Base-by-base conservation (phyloP, 2,797 vertebrate species). In the Uromys caudimaculatus region DNA sequence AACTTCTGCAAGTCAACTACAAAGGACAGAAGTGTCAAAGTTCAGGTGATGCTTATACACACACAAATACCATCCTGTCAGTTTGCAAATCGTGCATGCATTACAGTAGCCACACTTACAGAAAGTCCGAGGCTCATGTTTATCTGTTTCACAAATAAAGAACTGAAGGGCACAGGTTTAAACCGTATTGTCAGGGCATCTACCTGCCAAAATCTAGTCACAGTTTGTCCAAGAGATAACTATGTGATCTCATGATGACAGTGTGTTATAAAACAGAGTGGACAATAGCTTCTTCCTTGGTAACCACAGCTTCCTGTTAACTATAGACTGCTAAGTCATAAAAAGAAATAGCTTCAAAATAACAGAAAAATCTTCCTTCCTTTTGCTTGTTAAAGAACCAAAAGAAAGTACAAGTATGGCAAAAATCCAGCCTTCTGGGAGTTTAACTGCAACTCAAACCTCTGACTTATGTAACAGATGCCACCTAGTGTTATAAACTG, bases 1-100 rank as follows among this genome's bases (percentile, higher is more conserved):
- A 95, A 97, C 76, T 62, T 97, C 95, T 98, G 96, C 82, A 98
- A 96, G 35, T 90, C 96, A 94, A 10, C 98, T 98, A 95, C 1
- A 87, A 93, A 82, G 69, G 32, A 90, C 14, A 64, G 32, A 93
- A 23, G 89, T 85, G 81, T 90, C 85, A 95, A 92, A 92, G 50
- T 41, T 32, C 0, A 77, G 60, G 60, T 58, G 82, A 79, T 38
- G 77, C 32, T 67, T 11, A 82, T 35, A 32, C 73, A 92, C 11
- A 29, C 21, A 58, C n/a, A 27, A 81, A 67, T 32, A 90, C 32
- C 1, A 76, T 7, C 19, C 60, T 32, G 11, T n/a, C 62, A 91
- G 9, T 23, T 54, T 56, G 76, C 21, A 86, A 54, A 77, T 29
- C 64, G 38, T 27, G 52, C 47, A 47, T 83, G 56, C 44, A 38